Evolutionary conservation across 2,797 vertebrate genomes (phyloP).

Genomic region (Tachyglossus aculeatus): DNA sequence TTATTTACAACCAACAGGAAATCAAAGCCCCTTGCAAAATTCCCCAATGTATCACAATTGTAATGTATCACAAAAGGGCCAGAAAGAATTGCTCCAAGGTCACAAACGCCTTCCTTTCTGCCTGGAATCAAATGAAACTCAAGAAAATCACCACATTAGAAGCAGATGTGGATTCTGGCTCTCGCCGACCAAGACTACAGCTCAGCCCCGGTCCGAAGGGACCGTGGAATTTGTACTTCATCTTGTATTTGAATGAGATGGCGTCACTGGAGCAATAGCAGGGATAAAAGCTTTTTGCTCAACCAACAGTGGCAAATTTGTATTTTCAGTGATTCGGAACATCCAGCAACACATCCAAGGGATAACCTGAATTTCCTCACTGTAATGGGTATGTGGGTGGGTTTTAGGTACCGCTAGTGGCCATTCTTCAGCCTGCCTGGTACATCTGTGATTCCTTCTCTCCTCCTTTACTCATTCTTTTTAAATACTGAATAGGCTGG

Average conservation of each 20-base stretch:
- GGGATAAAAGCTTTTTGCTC: neutral
- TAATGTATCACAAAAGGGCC: neutral
- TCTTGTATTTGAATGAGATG: slow-evolving; percentile 16
- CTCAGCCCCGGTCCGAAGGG: neutral
- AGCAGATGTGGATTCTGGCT: neutral
- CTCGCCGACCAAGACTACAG: neutral
- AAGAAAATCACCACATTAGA: neutral
- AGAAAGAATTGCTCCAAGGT: neutral
- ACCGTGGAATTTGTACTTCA: neutral
- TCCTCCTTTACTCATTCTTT: too few relatives aligned
- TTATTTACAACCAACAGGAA: neutral
- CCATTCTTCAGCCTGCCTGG: too few relatives aligned
- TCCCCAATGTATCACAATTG: neutral
- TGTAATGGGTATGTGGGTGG: too few relatives aligned
- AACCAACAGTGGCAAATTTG: slow-evolving; percentile 16
- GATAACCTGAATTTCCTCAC: too few relatives aligned
- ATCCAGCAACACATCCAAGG: neutral
- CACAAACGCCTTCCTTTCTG: slow-evolving; percentile 8
- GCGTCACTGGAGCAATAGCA: slow-evolving; percentile 7
- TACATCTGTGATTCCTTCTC: too few relatives aligned
- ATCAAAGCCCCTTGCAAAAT: neutral
- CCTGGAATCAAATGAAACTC: neutral
- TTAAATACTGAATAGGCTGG: too few relatives aligned
- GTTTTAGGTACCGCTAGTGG: too few relatives aligned
- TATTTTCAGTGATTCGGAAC: slow-evolving; percentile 26